Percentiles rank a stretch among this genome's conserved stretches.
These are phyloP conservation scores for Eurypyga helias DNA, from an alignment of 2,113 vertebrate species.

Conservation along the genomic window DNA sequence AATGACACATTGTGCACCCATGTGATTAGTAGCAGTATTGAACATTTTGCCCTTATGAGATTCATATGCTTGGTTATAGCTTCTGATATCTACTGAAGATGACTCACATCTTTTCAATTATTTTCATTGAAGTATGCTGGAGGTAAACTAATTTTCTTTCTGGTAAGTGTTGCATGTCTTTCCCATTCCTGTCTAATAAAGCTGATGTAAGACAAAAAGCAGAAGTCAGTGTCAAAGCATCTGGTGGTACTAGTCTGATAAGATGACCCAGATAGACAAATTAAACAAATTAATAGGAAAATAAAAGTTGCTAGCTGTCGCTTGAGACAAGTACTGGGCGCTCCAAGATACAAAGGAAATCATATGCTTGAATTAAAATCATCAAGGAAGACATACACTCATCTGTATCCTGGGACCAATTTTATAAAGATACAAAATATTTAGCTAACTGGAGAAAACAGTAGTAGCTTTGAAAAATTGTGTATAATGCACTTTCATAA, in stretches of 20 bases:
- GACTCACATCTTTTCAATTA: background rate
- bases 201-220: background rate
- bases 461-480: background rate
- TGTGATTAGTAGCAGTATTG: background rate
- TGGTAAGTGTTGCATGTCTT: background rate
- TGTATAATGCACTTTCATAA: background rate
- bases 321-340: background rate
- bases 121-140: background rate
- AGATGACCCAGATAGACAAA: background rate
- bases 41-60: background rate
- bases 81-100: background rate
- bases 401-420: background rate
- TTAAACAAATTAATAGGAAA: background rate
- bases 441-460: background rate
- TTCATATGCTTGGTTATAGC: background rate
- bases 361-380: background rate
- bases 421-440: background rate
- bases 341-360: background rate
- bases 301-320: background rate
- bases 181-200: background rate
- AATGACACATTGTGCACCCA: background rate
- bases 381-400: background rate
- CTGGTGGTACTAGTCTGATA: background rate
- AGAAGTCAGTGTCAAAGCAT: background rate
- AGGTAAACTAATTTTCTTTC: background rate